Percentiles rank a stretch among this genome's conserved stretches.
Evolutionary conservation across 2,113 vertebrate genomes (phyloP).

Genomic region (Azemiops feae): DNA sequence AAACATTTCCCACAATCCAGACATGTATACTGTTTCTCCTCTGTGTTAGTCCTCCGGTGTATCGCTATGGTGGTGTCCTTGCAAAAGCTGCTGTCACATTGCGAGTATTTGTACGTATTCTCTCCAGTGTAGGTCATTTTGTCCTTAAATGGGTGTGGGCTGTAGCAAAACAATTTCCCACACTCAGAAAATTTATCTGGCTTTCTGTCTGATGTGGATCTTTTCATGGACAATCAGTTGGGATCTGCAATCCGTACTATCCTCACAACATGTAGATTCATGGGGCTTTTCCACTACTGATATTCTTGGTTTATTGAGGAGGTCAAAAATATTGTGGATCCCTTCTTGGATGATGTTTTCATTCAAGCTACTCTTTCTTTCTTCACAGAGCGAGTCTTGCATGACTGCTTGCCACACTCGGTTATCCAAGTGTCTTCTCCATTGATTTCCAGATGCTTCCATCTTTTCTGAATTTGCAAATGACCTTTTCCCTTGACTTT

Average conservation of each 20-base stretch:
- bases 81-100: background rate
- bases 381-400: background rate
- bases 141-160: background rate
- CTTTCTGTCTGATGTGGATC: background rate
- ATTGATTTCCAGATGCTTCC: background rate
- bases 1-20: background rate
- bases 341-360: background rate
- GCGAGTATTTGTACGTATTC: background rate
- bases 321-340: background rate
- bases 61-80: background rate
- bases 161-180: background rate
- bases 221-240: background rate
- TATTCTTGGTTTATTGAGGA: background rate
- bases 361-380: background rate
- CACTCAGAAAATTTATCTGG: background rate
- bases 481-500: background rate
- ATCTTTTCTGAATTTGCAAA: background rate
- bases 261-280: background rate
- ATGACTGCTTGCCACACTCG: background rate
- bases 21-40: background rate
- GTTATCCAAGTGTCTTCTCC: background rate
- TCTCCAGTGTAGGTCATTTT: background rate
- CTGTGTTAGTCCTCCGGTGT: background rate
- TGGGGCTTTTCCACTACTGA: background rate
- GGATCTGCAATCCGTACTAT: background rate